Evolutionary conservation across 1,140 invertebrate genomes (phyloP).

Genomic region (Cherax quadricarinatus): DNA sequence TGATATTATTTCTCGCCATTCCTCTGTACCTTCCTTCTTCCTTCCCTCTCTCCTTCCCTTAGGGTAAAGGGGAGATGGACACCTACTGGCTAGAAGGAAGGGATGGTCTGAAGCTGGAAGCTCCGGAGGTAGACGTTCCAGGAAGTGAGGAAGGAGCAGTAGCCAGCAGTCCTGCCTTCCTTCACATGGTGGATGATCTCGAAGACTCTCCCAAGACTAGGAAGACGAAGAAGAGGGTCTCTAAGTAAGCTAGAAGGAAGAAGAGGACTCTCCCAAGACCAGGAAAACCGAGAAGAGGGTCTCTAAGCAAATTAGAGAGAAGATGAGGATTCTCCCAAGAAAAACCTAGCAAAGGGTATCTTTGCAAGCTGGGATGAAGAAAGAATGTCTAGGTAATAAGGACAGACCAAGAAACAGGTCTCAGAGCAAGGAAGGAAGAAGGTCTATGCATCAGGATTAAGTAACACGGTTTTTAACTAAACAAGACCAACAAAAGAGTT

Average conservation of each 20-base stretch:
- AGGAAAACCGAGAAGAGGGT: not conserved
- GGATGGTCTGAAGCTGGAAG: conserved; percentile 21
- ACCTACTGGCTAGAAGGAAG: conserved; percentile 56
- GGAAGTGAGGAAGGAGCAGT: not conserved
- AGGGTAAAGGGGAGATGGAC: conserved; percentile 60
- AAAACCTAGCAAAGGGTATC: not conserved
- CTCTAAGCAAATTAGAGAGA: not conserved
- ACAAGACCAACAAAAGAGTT: no score
- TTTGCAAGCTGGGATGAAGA: not conserved
- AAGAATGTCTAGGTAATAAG: not conserved
- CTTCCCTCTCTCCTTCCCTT: not conserved
- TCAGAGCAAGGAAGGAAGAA: no score
- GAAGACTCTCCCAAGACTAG: not conserved
- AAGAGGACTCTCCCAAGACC: not conserved
- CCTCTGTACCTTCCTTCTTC: not conserved
- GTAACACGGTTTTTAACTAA: no score
- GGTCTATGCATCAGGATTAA: no score
- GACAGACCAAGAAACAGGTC: not conserved
- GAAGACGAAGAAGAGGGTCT: not conserved
- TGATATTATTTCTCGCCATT: not conserved
- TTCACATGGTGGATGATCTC: not conserved
- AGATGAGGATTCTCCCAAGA: not conserved
- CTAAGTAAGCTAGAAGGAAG: not conserved
- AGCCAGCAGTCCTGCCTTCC: not conserved
- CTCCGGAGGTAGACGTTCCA: not conserved